Conservation (phyloP, 2,888 invertebrate species). For the Deroplatys truncata region DNA sequence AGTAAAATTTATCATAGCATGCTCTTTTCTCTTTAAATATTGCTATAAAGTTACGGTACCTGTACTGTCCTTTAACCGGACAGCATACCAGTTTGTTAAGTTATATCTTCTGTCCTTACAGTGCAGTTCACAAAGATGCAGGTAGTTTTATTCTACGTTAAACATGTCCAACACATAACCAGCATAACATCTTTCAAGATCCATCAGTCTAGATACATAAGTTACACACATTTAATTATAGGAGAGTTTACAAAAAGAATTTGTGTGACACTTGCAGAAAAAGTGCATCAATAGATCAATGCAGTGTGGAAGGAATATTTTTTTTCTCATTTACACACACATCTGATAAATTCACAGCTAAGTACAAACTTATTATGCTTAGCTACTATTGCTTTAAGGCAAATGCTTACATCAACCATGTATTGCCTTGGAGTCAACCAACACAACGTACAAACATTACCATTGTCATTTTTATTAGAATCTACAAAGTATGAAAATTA, state of each 20-base stretch:
- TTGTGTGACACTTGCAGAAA: background rate
- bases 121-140: background rate
- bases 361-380: background rate
- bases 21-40: background rate
- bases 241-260: background rate
- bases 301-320: background rate
- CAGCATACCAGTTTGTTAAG: background rate
- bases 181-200: background rate
- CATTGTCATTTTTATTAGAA: background rate
- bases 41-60: background rate
- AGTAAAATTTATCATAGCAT: background rate
- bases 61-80: background rate
- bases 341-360: background rate
- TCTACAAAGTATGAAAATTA: conserved; percentile 2
- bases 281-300: background rate
- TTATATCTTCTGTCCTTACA: background rate
- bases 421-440: background rate
- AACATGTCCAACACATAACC: background rate
- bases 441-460: background rate
- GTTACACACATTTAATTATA: background rate
- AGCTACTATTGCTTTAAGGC: background rate
- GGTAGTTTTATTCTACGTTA: background rate
- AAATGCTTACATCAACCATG: background rate
- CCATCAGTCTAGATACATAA: background rate
- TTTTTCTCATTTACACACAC: background rate